These are phyloP conservation scores for Leptoteleia sp. DNA, from an alignment of 1,140 invertebrate species.

Conservation along the genomic window DNA sequence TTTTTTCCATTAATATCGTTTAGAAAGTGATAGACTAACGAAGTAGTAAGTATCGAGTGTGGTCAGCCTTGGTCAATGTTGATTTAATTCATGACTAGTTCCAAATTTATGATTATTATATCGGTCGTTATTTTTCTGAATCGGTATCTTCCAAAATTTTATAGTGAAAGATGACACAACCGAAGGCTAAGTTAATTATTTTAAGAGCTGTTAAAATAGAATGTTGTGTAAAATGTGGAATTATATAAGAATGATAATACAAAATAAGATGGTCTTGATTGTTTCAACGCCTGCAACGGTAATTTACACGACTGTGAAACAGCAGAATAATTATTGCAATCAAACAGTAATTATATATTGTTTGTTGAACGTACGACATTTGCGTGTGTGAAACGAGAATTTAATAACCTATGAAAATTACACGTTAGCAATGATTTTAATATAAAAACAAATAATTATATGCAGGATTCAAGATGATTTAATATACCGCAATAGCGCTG, in stretches of 20 bases:
- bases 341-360: constrained; percentile 54
- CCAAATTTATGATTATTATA: constrained; percentile 7
- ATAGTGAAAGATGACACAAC: background rate
- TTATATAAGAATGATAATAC: constrained; percentile 54
- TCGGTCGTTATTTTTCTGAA: background rate
- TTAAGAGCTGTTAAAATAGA: background rate
- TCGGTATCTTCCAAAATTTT: background rate
- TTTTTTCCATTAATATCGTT: constrained; percentile 7
- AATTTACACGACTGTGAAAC: constrained; percentile 36
- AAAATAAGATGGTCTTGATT: constrained; percentile 40
- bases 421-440: constrained; percentile 23
- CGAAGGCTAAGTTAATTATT: constrained; percentile 8
- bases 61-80: constrained; percentile 62
- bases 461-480: constrained; percentile 18
- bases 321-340: constrained; percentile 55
- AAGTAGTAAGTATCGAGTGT: constrained; percentile 66
- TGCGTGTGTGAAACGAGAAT: constrained; percentile 39
- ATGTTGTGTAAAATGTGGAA: constrained; percentile 13
- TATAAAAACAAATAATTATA: constrained; percentile 30
- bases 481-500: constrained; percentile 1
- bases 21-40: constrained; percentile 28
- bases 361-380: constrained; percentile 43
- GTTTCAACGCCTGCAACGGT: constrained; percentile 48
- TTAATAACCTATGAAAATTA: constrained; percentile 33
- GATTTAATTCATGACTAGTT: constrained; percentile 14